These are phyloP conservation scores for Vireo griseus DNA, from an alignment of 2,797 vertebrate species.

Conservation along the genomic window DNA sequence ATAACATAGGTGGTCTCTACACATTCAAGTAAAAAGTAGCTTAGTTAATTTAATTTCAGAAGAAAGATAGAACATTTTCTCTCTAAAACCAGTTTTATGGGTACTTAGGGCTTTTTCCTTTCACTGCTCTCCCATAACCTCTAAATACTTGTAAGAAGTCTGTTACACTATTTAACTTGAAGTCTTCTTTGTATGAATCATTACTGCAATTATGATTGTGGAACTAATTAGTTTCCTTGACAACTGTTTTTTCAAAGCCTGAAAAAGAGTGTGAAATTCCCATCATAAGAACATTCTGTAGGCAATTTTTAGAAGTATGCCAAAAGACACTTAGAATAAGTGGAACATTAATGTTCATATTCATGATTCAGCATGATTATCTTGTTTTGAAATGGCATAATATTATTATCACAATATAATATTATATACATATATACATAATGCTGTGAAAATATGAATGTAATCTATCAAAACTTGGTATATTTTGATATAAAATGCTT, in stretches of 20 bases:
- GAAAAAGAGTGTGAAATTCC: neutral
- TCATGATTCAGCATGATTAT: neutral
- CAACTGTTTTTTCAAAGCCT: constrained; percentile 27
- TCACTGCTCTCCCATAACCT: neutral
- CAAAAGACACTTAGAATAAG: neutral
- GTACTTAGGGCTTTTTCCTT: neutral
- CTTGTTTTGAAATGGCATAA: neutral
- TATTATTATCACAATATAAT: neutral
- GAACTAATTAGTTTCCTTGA: constrained; percentile 32
- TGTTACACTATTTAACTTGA: neutral
- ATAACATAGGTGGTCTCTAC: neutral
- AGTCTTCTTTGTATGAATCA: neutral
- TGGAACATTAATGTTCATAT: neutral
- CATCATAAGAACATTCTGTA: neutral
- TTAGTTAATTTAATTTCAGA: neutral
- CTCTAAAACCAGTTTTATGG: neutral
- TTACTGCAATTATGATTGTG: constrained; percentile 8
- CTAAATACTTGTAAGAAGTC: neutral
- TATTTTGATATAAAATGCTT: neutral
- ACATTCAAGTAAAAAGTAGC: neutral
- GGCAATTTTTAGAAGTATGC: neutral
- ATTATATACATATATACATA: neutral
- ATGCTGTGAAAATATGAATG: neutral
- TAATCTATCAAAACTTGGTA: neutral
- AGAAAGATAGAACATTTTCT: neutral